Conservation (phyloP, 1,140 invertebrate genomes). For the Prorops nasuta region DNA sequence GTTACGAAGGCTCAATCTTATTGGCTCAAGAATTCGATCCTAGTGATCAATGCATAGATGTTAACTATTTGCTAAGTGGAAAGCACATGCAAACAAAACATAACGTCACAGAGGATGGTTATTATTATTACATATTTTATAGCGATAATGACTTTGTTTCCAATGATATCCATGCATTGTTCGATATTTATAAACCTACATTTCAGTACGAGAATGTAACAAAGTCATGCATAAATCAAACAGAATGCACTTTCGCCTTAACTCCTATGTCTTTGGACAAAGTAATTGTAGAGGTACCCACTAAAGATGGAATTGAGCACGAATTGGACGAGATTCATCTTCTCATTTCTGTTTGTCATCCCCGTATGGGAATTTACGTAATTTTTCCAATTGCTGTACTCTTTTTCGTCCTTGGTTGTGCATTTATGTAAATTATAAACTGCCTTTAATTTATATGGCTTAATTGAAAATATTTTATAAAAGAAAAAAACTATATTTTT, state of each 20-base stretch:
- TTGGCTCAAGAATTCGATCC: conserved; percentile 68
- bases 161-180: conserved; percentile 78
- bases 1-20: conserved; percentile 72
- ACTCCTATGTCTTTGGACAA: conserved; percentile 69
- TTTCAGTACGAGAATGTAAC: conserved; percentile 74
- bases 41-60: conserved; percentile 64
- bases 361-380: conserved; percentile 72
- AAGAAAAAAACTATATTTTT: too few species aligned
- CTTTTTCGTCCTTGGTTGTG: conserved; percentile 72
- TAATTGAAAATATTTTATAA: too few species aligned
- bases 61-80: conserved; percentile 65
- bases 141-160: conserved; percentile 76
- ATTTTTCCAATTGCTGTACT: conserved; percentile 75
- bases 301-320: conserved; percentile 73
- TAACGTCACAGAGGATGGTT: conserved; percentile 70
- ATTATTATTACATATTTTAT: conserved; percentile 86
- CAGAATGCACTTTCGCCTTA: conserved; percentile 71
- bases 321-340: conserved; percentile 66
- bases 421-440: conserved; percentile 58
- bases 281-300: conserved; percentile 79
- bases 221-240: conserved; percentile 71
- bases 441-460: background rate
- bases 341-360: conserved; percentile 72
- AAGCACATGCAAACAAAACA: conserved; percentile 67
- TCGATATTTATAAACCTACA: conserved; percentile 81